Conservation (phyloP, 2,888 invertebrate species). For the Drosophila neoperkinsi region DNA sequence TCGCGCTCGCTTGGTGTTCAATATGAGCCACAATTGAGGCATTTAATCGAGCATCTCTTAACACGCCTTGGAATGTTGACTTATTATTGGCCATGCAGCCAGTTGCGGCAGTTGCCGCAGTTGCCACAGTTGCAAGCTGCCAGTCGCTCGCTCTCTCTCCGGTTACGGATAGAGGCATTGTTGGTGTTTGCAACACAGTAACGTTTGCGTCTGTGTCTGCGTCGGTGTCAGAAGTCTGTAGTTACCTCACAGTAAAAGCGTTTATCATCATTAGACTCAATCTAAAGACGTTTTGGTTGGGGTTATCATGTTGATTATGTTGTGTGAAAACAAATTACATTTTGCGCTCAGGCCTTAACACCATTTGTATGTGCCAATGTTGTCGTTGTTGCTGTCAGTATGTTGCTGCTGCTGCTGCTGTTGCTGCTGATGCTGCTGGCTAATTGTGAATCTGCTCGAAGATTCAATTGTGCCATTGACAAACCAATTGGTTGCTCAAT, state of each 20-base stretch:
- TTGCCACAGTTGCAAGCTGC: constrained; percentile 36
- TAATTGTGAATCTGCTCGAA: constrained; percentile 67
- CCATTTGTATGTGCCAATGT: constrained; percentile 64
- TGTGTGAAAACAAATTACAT: constrained; percentile 85
- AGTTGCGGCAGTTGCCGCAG: constrained; percentile 35
- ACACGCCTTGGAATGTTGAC: constrained; percentile 85
- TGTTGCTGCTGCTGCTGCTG: constrained; percentile 22
- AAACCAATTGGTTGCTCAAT: constrained; percentile 71
- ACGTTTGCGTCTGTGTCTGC: constrained; percentile 43
- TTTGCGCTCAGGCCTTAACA: constrained; percentile 74
- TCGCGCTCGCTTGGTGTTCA: constrained; percentile 72
- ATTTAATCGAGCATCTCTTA: constrained; percentile 85
- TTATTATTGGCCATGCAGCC: constrained; percentile 78
- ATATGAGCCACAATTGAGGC: constrained; percentile 83
- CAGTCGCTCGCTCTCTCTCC: constrained; percentile 43
- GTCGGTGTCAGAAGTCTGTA: constrained; percentile 81
- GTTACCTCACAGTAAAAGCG: constrained; percentile 83
- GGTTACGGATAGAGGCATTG: constrained; percentile 25
- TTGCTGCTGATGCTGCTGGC: constrained; percentile 44
- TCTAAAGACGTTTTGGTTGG: constrained; percentile 84
- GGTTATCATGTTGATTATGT: constrained; percentile 85
- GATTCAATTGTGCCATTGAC: constrained; percentile 77
- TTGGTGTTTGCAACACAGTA: constrained; percentile 18
- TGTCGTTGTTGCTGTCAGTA: constrained; percentile 49
- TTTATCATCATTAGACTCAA: constrained; percentile 85